These are phyloP conservation scores for Strigops habroptila DNA, from an alignment of 2,113 vertebrate species.

Conservation along the genomic window DNA sequence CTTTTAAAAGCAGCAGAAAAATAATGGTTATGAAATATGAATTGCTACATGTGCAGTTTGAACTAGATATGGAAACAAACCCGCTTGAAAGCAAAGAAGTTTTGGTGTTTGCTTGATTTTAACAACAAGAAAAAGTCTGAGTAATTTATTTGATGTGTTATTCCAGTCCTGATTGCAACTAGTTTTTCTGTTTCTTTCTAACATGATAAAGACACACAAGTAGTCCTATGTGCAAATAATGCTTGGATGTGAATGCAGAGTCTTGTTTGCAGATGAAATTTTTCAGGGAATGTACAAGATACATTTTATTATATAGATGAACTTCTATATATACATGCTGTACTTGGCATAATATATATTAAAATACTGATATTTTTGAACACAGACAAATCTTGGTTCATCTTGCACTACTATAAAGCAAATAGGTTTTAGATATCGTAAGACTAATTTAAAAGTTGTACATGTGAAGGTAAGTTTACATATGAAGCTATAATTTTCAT, in stretches of 20 bases:
- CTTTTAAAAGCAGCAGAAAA: not conserved
- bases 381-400: not conserved
- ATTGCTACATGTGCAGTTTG: not conserved
- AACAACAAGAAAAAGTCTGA: not conserved
- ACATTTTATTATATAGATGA: not conserved
- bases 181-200: not conserved
- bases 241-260: not conserved
- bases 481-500: too few relatives aligned
- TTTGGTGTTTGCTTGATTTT: not conserved
- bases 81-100: not conserved
- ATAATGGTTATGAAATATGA: constrained; percentile 9
- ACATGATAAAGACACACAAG: not conserved
- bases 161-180: not conserved
- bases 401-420: not conserved
- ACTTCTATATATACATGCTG: not conserved
- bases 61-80: not conserved
- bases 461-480: not conserved
- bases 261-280: not conserved
- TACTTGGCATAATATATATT: not conserved
- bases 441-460: not conserved
- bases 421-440: not conserved
- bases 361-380: not conserved
- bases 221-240: not conserved
- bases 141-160: not conserved
- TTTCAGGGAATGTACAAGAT: not conserved